Percentiles rank a stretch among this genome's conserved stretches.
Evolutionary conservation across 1,140 invertebrate genomes (phyloP).

Genomic region (Saxidomus purpurata): DNA sequence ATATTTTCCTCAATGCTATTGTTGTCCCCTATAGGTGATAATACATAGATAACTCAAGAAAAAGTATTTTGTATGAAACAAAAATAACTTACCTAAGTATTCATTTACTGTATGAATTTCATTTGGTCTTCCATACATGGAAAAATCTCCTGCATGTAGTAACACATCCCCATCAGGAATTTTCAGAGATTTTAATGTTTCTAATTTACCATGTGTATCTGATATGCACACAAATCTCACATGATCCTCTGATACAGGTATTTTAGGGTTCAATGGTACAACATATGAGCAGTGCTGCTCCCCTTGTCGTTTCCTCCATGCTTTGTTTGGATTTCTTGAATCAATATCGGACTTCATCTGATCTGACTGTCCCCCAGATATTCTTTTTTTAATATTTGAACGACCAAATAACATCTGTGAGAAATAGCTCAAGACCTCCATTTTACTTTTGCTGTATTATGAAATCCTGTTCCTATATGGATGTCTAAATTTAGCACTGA

Average conservation of each 20-base stretch:
- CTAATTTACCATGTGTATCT: slow-evolving; percentile 35
- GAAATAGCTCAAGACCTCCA: too few species aligned
- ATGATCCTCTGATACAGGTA: slow-evolving; percentile 77
- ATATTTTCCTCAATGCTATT: too few species aligned
- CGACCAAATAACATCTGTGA: too few species aligned
- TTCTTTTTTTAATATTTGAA: too few species aligned
- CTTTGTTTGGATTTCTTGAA: not conserved
- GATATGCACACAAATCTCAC: slow-evolving; percentile 82
- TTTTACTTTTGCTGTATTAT: too few species aligned
- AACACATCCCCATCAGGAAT: slow-evolving; percentile 55
- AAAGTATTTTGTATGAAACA: too few species aligned
- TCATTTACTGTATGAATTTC: slow-evolving; percentile 31
- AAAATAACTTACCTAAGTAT: slow-evolving; percentile 24
- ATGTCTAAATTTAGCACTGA: too few species aligned
- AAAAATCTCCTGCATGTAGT: slow-evolving; percentile 51
- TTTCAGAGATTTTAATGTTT: not conserved
- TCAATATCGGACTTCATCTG: not conserved
- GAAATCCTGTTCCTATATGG: too few species aligned
- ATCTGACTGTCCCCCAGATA: too few species aligned
- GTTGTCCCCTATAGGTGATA: too few species aligned
- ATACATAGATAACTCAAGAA: too few species aligned
- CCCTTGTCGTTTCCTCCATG: not conserved
- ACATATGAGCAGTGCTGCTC: not conserved
- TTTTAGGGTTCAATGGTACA: not conserved
- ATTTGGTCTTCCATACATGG: slow-evolving; percentile 13